Percentiles rank a stretch among this genome's conserved stretches.
phyloP scores from a whole-genome alignment of 2,113 vertebrate genomes.

The Nanorana parkeri region DNA sequence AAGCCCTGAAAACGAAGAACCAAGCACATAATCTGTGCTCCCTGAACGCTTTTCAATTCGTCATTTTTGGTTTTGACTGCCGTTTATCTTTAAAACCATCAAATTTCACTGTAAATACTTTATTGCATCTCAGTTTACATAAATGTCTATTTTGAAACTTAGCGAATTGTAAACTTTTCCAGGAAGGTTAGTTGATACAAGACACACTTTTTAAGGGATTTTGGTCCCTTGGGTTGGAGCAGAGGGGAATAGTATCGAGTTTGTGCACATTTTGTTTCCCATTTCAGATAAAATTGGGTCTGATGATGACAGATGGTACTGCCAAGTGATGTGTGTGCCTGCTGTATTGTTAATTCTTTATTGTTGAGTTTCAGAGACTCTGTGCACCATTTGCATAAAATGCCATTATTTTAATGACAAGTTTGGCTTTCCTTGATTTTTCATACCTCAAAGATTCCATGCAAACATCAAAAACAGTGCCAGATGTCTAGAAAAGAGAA shows the following conservation, averaged over 20 bases:
- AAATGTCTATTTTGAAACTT: not conserved
- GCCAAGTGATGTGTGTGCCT: constrained; percentile 3
- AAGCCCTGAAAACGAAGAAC: no score
- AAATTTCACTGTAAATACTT: not conserved
- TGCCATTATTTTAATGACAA: constrained; percentile 34
- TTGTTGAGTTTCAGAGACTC: not conserved
- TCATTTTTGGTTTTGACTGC: no score
- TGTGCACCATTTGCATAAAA: constrained; percentile 14
- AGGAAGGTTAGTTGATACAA: not conserved
- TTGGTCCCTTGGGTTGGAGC: not conserved
- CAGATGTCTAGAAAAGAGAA: constrained; percentile 7
- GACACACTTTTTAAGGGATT: not conserved
- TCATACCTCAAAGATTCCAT: constrained; percentile 6
- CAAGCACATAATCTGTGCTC: no score
- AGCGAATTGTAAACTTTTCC: not conserved
- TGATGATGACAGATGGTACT: constrained; percentile 39
- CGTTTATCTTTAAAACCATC: not conserved
- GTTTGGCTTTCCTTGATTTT: constrained; percentile 15
- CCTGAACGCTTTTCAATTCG: no score
- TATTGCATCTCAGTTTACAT: not conserved
- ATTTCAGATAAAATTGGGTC: not conserved
- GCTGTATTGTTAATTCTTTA: constrained; percentile 5
- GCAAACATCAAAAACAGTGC: not conserved
- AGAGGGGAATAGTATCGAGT: not conserved
- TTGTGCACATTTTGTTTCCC: not conserved